Evolutionary conservation across 2,888 invertebrate species (phyloP).

Genomic region (Adelognathus sp.): DNA sequence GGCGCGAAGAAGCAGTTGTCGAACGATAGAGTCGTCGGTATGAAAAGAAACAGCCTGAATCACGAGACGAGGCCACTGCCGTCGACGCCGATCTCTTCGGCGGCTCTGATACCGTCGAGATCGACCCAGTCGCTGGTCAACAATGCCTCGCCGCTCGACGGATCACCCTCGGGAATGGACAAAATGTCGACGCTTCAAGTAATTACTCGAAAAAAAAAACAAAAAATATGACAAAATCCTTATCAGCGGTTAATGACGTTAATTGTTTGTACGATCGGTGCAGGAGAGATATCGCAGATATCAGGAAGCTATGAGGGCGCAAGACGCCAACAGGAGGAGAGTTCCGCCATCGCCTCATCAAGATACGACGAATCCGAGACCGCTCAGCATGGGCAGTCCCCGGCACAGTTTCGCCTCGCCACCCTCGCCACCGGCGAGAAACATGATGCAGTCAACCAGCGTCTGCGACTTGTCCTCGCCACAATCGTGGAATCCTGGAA

Average conservation of each 20-base stretch:
- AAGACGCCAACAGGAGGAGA: conserved; percentile 81
- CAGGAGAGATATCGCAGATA: conserved; percentile 78
- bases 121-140: conserved; percentile 67
- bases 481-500: conserved; percentile 76
- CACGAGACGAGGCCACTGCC: conserved; percentile 72
- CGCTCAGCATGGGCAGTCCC: conserved; percentile 70
- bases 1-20: conserved; percentile 64
- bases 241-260: background rate
- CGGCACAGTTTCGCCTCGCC: conserved; percentile 67
- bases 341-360: conserved; percentile 64
- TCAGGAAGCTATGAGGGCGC: conserved; percentile 84
- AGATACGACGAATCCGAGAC: conserved; percentile 68
- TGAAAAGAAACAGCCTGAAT: conserved; percentile 70
- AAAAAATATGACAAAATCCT: background rate
- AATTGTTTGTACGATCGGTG: background rate
- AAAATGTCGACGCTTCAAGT: conserved; percentile 80
- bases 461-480: conserved; percentile 76
- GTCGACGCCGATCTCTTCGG: conserved; percentile 64
- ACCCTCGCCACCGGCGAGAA: conserved; percentile 70
- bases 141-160: conserved; percentile 60
- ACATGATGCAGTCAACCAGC: conserved; percentile 77
- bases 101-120: conserved; percentile 63
- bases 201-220: conserved; percentile 33
- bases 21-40: conserved; percentile 73
- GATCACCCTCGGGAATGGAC: conserved; percentile 69